Percentiles rank a stretch among this genome's conserved stretches.
Conservation (phyloP, 1,140 invertebrate species). For the Laupala kohalensis region DNA sequence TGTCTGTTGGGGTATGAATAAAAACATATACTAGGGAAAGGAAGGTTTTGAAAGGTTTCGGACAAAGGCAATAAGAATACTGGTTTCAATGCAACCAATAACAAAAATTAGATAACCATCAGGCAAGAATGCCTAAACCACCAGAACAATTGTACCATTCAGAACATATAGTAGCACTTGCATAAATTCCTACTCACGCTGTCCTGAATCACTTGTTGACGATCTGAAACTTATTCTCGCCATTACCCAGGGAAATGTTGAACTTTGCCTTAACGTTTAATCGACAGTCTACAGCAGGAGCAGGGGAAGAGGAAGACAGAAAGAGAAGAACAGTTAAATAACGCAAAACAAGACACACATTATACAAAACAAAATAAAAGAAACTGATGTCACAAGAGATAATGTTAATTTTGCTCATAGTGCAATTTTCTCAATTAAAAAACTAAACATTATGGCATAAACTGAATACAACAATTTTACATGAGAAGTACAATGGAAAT, state of each 20-base stretch:
- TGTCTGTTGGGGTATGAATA: neutral
- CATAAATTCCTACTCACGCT: conserved; percentile 10
- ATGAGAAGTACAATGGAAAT: too few species aligned
- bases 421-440: too few species aligned
- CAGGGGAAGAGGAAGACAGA: conserved; percentile 29
- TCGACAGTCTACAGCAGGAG: conserved; percentile 24
- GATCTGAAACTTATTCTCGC: conserved; percentile 14
- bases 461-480: too few species aligned
- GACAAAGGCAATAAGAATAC: neutral
- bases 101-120: neutral
- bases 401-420: too few species aligned
- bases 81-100: neutral
- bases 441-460: too few species aligned
- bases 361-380: neutral
- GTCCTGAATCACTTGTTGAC: conserved; percentile 10
- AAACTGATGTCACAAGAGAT: too few species aligned
- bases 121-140: neutral
- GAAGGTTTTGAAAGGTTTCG: neutral
- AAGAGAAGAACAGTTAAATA: conserved; percentile 9
- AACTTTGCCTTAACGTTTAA: conserved; percentile 17
- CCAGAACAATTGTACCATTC: neutral
- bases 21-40: neutral
- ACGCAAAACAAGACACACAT: neutral
- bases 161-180: neutral
- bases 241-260: conserved; percentile 14